phyloP scores from a whole-genome alignment of 2,888 invertebrate genomes.

The Drosophila dives region DNA sequence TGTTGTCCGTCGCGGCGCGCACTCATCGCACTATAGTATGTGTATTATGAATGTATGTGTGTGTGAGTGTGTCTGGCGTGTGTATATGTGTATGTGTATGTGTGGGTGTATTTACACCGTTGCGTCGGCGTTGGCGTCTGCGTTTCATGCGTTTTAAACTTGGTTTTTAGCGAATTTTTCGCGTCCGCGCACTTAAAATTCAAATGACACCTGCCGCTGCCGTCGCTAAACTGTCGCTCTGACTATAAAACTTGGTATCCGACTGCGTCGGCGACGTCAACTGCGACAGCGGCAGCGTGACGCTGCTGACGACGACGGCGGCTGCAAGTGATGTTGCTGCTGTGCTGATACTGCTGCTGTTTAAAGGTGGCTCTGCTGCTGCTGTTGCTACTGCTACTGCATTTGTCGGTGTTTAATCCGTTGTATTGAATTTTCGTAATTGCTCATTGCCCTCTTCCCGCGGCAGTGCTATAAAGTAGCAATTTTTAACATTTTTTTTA shows the following conservation, averaged over 20 bases:
- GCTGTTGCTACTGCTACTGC: conserved; percentile 15
- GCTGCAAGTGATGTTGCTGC: conserved; percentile 21
- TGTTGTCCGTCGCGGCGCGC: conserved; percentile 63
- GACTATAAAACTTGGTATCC: conserved; percentile 54
- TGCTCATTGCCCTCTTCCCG: conserved; percentile 51
- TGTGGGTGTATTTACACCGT: conserved; percentile 12
- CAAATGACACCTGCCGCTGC: conserved; percentile 80
- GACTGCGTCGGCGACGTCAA: conserved; percentile 46
- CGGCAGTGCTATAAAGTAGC: conserved; percentile 9
- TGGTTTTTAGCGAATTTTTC: conserved; percentile 28
- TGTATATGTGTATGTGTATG: conserved; percentile 5
- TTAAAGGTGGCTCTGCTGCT: conserved; percentile 18
- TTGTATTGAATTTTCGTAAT: conserved; percentile 62
- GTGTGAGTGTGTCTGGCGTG: conserved; percentile 7
- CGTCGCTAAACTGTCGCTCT: conserved; percentile 71
- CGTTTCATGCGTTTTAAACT: conserved; percentile 43
- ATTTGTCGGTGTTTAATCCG: conserved; percentile 37
- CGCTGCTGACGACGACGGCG: conserved; percentile 6
- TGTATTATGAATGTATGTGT: not conserved
- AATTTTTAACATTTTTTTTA: conserved; percentile 3
- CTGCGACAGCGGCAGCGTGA: conserved; percentile 39
- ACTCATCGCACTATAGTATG: conserved; percentile 55
- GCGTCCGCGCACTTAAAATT: conserved; percentile 72
- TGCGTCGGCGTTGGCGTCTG: conserved; percentile 30
- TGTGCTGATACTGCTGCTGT: conserved; percentile 24